A percentile compares a stretch with the other conserved stretches of the same genome.
Evolutionary conservation across 1,140 invertebrate species (phyloP).

Genomic region (Melitaea cinxia): DNA sequence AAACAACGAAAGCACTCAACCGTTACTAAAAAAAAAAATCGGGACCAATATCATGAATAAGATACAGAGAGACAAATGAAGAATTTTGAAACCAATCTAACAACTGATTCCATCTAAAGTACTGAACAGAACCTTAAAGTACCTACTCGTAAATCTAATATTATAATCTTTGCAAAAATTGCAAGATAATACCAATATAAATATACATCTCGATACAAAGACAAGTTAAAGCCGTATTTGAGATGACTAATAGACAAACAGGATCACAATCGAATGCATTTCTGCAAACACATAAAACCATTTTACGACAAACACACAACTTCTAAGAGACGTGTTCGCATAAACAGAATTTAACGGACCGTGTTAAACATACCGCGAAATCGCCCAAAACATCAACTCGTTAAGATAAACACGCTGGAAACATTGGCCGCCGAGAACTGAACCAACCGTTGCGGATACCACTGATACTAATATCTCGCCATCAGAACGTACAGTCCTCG

Average conservation of each 20-base stretch:
- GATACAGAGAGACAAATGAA: too few relatives aligned
- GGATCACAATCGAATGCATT: slow-evolving; percentile 11
- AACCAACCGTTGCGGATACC: slow-evolving; percentile 23
- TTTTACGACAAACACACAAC: slow-evolving; percentile 28
- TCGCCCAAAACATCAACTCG: slow-evolving; percentile 46
- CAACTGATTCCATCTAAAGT: too few relatives aligned
- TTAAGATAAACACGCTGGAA: slow-evolving; percentile 44
- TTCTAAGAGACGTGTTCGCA: slow-evolving; percentile 29
- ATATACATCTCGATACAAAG: neutral
- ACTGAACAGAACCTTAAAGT: too few relatives aligned
- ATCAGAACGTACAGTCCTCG: slow-evolving; percentile 14
- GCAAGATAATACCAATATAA: neutral
- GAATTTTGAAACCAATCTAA: too few relatives aligned
- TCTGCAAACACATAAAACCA: slow-evolving; percentile 24
- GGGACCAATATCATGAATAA: too few relatives aligned
- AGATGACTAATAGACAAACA: neutral
- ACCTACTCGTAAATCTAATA: too few relatives aligned
- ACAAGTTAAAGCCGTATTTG: neutral
- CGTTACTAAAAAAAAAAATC: too few relatives aligned
- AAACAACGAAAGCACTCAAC: too few relatives aligned
- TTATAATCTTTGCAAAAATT: neutral
- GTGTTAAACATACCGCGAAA: slow-evolving; percentile 49
- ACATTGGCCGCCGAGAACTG: slow-evolving; percentile 28
- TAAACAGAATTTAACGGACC: slow-evolving; percentile 46
- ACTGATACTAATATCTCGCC: slow-evolving; percentile 17